Conservation (phyloP, 2,113 vertebrate genomes). For the Danio rerio region DNA sequence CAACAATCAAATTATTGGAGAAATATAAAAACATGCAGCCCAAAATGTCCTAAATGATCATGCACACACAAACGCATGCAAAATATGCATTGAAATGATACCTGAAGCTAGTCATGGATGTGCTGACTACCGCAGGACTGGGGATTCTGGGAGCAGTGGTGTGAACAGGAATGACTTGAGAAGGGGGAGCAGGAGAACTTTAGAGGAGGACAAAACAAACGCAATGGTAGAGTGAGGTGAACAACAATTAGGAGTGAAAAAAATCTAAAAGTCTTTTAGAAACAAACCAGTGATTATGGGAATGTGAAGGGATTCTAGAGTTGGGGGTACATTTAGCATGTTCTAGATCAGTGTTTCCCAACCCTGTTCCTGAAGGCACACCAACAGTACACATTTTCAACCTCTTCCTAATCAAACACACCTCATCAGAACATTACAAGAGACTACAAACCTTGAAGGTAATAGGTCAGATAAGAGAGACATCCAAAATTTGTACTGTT, state of each 20-base stretch:
- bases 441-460: too few relatives aligned
- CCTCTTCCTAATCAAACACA: too few relatives aligned
- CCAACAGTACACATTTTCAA: too few relatives aligned
- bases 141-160: slow-evolving; percentile 78
- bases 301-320: too few relatives aligned
- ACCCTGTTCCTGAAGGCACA: too few relatives aligned
- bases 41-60: slow-evolving; percentile 6
- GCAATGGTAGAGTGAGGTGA: background rate
- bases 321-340: too few relatives aligned
- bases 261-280: background rate
- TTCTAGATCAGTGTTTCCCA: too few relatives aligned
- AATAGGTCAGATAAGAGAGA: too few relatives aligned
- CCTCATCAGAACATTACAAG: too few relatives aligned
- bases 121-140: slow-evolving; percentile 85
- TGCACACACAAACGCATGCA: slow-evolving; percentile 24
- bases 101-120: slow-evolving; percentile 85
- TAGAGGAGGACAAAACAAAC: slow-evolving; percentile 65
- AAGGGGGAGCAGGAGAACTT: slow-evolving; percentile 84
- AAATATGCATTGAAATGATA: slow-evolving; percentile 67
- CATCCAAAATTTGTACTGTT: too few relatives aligned
- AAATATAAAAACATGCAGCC: background rate
- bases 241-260: background rate
- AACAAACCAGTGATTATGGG: background rate
- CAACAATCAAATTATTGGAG: too few relatives aligned
- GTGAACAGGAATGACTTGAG: slow-evolving; percentile 79